Conservation (phyloP, 2,797 vertebrate species). For the Halcyon smyrnensis region DNA sequence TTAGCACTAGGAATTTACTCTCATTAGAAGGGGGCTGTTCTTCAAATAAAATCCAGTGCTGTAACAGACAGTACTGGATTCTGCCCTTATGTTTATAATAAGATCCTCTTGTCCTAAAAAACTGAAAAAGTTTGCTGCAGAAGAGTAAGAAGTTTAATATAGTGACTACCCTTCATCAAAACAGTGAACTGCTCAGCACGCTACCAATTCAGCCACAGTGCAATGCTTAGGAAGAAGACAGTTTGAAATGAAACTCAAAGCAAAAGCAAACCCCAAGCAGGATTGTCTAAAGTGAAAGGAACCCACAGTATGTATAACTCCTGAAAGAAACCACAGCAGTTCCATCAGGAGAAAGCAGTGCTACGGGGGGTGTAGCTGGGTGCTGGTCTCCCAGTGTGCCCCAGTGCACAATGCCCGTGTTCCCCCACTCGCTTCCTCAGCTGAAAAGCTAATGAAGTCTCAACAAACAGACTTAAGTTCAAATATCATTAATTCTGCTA, state of each 20-base stretch:
- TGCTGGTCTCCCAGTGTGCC: neutral
- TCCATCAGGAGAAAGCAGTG: neutral
- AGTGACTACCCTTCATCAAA: neutral
- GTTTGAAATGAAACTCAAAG: conserved; percentile 17
- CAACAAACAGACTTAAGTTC: conserved; percentile 63
- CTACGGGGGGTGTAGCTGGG: neutral
- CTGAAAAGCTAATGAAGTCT: conserved; percentile 65
- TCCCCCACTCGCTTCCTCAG: neutral
- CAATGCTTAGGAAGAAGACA: neutral
- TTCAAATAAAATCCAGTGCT: conserved; percentile 20
- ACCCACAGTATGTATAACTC: neutral
- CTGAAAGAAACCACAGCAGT: neutral
- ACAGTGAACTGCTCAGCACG: neutral
- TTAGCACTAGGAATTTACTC: conserved; percentile 46
- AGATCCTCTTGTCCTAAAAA: conserved; percentile 14
- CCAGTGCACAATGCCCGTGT: neutral
- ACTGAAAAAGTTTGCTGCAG: neutral
- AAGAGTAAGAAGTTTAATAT: neutral
- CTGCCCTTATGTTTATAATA: neutral
- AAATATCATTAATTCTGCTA: conserved; percentile 70
- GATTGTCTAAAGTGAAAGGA: neutral
- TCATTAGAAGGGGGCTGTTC: conserved; percentile 36
- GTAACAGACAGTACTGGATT: neutral
- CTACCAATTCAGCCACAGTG: neutral
- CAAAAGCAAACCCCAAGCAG: neutral